A percentile compares a stretch with the other conserved stretches of the same genome.
phyloP scores from a whole-genome alignment of 2,797 vertebrate species.

The Crossoptilon crossoptilon region DNA sequence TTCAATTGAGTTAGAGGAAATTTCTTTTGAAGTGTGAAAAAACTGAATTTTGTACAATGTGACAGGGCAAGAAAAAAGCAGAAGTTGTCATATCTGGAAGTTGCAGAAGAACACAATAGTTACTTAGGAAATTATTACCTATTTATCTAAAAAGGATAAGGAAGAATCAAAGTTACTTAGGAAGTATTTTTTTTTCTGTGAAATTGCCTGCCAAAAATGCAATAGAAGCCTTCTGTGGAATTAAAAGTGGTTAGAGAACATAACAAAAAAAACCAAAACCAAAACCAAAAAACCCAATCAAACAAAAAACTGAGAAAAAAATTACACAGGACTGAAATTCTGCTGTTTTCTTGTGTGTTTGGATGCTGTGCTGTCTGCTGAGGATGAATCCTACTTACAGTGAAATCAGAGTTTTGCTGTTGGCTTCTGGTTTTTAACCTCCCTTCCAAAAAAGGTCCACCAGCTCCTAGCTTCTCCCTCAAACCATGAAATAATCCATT shows the following conservation, averaged over 20 bases:
- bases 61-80: background rate
- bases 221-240: background rate
- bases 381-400: background rate
- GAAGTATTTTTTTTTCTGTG: background rate
- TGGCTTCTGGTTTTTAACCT: background rate
- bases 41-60: background rate
- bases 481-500: background rate
- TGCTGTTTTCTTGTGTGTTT: background rate
- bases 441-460: background rate
- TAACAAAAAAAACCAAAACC: background rate
- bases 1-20: background rate
- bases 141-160: background rate
- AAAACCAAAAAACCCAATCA: no score
- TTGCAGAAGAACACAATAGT: background rate
- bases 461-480: background rate
- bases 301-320: background rate
- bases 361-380: no score
- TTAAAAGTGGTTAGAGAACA: background rate
- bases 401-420: background rate
- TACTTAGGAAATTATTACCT: background rate
- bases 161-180: background rate
- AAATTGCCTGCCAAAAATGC: background rate
- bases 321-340: background rate
- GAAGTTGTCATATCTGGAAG: background rate
- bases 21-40: constrained; percentile 8